Percentiles rank a stretch among this genome's conserved stretches.
Evolutionary conservation across 2,888 invertebrate species (phyloP).

Genomic region (Ceraclea dissimilis): DNA sequence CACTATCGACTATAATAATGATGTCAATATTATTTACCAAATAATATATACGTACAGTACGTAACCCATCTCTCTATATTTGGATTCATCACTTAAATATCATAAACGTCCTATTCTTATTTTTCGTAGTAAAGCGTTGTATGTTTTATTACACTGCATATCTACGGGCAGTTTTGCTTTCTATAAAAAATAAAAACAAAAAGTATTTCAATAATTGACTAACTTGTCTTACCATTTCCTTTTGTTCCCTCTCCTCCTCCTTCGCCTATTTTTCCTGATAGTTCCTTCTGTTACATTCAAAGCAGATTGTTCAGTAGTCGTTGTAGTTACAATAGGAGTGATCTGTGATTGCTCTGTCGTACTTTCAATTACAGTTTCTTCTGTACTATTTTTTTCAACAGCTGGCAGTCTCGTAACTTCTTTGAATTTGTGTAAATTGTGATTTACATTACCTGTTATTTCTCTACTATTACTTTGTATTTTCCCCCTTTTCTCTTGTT

Average conservation of each 20-base stretch:
- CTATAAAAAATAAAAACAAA: too few species aligned
- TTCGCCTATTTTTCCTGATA: conserved; percentile 21
- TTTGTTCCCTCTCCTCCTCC: conserved; percentile 26
- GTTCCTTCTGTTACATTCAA: neutral
- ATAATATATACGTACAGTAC: too few species aligned
- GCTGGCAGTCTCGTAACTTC: conserved; percentile 9
- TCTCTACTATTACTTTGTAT: conserved; percentile 50
- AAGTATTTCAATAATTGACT: too few species aligned
- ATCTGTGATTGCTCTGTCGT: conserved; percentile 8
- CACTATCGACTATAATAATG: too few species aligned
- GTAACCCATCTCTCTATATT: too few species aligned
- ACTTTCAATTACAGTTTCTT: conserved; percentile 8
- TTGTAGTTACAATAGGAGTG: neutral
- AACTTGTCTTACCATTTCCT: conserved; percentile 19
- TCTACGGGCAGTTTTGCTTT: too few species aligned
- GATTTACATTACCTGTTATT: conserved; percentile 45
- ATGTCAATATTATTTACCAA: too few species aligned
- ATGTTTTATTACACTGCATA: too few species aligned
- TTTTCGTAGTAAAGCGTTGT: too few species aligned
- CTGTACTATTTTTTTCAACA: conserved; percentile 11
- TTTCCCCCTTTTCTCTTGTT: conserved; percentile 46
- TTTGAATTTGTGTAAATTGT: conserved; percentile 35
- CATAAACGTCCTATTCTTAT: too few species aligned
- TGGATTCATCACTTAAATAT: too few species aligned
- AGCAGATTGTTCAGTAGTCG: neutral